Conservation (phyloP, 1,140 invertebrate genomes). For the Cyphomyrmex costatus region DNA sequence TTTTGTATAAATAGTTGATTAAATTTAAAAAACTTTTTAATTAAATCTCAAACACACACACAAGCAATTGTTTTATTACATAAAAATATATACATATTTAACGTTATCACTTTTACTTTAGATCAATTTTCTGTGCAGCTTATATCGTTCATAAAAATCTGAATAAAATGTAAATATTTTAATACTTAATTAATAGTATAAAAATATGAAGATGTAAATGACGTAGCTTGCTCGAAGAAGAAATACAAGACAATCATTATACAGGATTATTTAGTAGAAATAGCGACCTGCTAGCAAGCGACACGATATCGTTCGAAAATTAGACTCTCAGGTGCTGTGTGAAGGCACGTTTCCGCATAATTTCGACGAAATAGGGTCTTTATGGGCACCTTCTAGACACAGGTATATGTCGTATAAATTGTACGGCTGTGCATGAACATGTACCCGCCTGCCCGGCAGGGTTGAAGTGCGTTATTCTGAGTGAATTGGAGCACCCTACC, state of each 20-base stretch:
- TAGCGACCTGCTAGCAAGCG: background rate
- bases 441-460: conserved; percentile 54
- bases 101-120: background rate
- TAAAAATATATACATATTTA: background rate
- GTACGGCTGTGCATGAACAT: conserved; percentile 56
- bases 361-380: conserved; percentile 52
- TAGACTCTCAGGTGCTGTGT: conserved; percentile 52
- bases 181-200: background rate
- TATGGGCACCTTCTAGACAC: conserved; percentile 55
- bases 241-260: background rate
- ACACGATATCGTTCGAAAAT: conserved; percentile 42
- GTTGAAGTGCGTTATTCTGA: conserved; percentile 72
- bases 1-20: background rate
- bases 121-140: conserved; percentile 8
- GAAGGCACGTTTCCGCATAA: conserved; percentile 62
- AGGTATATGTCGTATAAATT: conserved; percentile 70
- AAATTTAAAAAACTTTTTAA: background rate
- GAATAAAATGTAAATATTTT: background rate
- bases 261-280: conserved; percentile 21
- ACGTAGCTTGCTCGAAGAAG: background rate
- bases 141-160: background rate
- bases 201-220: conserved; percentile 14
- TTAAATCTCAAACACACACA: background rate
- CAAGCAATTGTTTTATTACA: too few relatives aligned
- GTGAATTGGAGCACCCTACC: conserved; percentile 73